A percentile compares a stretch with the other conserved stretches of the same genome.
Conservation (phyloP, 2,888 invertebrate genomes). For the Tipula confusa region DNA sequence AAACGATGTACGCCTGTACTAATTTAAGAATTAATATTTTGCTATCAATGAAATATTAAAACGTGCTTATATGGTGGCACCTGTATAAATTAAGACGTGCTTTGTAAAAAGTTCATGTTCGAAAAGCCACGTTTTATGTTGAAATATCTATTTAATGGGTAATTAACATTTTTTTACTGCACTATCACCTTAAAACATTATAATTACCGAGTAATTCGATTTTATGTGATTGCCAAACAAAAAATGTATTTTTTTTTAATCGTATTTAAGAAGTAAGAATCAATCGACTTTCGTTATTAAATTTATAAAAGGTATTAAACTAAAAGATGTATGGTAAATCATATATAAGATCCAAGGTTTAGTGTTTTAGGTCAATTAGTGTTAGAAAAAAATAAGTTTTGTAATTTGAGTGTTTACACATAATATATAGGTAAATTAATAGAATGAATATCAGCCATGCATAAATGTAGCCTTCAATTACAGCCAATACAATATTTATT, state of each 20-base stretch:
- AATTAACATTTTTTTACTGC: neutral
- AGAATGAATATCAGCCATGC: neutral
- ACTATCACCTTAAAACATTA: neutral
- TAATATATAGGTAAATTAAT: neutral
- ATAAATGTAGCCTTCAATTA: neutral
- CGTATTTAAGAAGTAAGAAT: too few relatives aligned
- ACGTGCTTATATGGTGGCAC: too few relatives aligned
- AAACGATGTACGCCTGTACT: too few relatives aligned
- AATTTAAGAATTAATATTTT: too few relatives aligned
- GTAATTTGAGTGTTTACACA: neutral
- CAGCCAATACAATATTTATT: neutral
- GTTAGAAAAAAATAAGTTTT: neutral
- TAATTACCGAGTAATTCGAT: neutral
- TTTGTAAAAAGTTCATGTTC: too few relatives aligned
- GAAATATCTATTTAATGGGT: neutral
- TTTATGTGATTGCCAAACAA: neutral
- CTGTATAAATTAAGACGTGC: too few relatives aligned
- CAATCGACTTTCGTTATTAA: too few relatives aligned
- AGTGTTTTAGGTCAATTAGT: neutral
- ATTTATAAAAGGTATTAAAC: neutral
- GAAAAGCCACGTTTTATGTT: too few relatives aligned
- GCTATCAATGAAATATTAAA: too few relatives aligned
- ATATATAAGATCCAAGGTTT: neutral
- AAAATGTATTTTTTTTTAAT: too few relatives aligned
- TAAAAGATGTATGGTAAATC: neutral